phyloP scores from a whole-genome alignment of 2,113 vertebrate species.

The Actenoides hombroni region DNA sequence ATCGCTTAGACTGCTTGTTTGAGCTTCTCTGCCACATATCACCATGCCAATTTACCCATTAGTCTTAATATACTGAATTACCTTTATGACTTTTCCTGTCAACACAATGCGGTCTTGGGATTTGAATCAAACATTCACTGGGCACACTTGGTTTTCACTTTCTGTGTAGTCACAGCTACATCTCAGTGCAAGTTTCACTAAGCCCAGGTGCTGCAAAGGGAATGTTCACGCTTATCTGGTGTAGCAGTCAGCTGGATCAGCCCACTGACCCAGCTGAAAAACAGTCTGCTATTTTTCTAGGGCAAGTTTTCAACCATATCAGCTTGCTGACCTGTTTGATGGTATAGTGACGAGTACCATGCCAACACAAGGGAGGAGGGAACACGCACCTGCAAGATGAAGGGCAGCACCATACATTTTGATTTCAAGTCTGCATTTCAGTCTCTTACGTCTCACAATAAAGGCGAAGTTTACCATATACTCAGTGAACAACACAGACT shows the following conservation, averaged over 20 bases:
- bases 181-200: neutral
- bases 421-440: neutral
- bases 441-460: neutral
- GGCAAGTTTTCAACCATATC: constrained; percentile 30
- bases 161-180: neutral
- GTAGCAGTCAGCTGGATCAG: neutral
- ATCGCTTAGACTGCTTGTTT: neutral
- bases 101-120: neutral
- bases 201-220: neutral
- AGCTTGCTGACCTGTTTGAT: constrained; percentile 19
- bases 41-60: neutral
- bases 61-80: neutral
- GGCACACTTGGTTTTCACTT: neutral
- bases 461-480: neutral
- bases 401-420: neutral
- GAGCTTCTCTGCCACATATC: neutral
- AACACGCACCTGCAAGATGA: neutral
- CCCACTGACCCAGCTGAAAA: constrained; percentile 41
- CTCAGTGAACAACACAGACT: accelerated
- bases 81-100: neutral
- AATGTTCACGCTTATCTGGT: neutral
- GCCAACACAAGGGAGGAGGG: neutral
- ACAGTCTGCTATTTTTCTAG: constrained; percentile 25
- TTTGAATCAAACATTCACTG: neutral
- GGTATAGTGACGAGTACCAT: neutral